Evolutionary conservation across 1,140 invertebrate genomes (phyloP).

Genomic region (Dreissena polymorpha): DNA sequence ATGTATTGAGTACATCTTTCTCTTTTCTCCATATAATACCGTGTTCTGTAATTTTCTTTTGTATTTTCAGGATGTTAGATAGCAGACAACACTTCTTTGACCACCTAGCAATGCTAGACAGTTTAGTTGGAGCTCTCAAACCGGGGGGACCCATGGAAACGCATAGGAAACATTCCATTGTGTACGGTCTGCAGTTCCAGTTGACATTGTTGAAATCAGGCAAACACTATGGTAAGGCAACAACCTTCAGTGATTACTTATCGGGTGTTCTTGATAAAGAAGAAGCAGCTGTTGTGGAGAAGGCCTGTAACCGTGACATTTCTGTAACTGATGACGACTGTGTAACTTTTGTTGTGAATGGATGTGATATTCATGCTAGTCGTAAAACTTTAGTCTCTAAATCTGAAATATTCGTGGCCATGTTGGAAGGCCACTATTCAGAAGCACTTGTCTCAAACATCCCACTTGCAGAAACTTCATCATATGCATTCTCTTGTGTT

Average conservation of each 20-base stretch:
- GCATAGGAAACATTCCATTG: too few species aligned
- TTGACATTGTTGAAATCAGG: too few species aligned
- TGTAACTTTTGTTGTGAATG: slow-evolving; percentile 32
- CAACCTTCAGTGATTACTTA: too few species aligned
- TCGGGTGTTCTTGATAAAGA: too few species aligned
- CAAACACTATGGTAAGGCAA: too few species aligned
- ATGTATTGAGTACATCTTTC: too few species aligned
- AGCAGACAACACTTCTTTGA: slow-evolving; percentile 35
- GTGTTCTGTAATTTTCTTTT: neutral
- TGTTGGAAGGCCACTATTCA: slow-evolving; percentile 66
- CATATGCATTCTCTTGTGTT: slow-evolving; percentile 56
- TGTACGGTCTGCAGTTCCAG: too few species aligned
- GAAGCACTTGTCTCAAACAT: slow-evolving; percentile 62
- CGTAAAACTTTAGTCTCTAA: slow-evolving; percentile 49
- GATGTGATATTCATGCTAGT: slow-evolving; percentile 49
- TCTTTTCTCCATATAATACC: neutral
- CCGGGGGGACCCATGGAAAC: neutral
- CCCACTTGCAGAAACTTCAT: slow-evolving; percentile 48
- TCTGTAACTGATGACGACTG: neutral
- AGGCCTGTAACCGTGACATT: too few species aligned
- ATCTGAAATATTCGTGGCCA: slow-evolving; percentile 68
- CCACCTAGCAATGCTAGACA: slow-evolving; percentile 18
- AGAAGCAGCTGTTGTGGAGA: too few species aligned
- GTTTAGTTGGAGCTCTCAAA: neutral
- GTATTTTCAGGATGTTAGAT: slow-evolving; percentile 22